Percentiles rank a stretch among this genome's conserved stretches.
phyloP scores from a whole-genome alignment of 2,113 vertebrate species.

The Brachypteracias leptosomus region DNA sequence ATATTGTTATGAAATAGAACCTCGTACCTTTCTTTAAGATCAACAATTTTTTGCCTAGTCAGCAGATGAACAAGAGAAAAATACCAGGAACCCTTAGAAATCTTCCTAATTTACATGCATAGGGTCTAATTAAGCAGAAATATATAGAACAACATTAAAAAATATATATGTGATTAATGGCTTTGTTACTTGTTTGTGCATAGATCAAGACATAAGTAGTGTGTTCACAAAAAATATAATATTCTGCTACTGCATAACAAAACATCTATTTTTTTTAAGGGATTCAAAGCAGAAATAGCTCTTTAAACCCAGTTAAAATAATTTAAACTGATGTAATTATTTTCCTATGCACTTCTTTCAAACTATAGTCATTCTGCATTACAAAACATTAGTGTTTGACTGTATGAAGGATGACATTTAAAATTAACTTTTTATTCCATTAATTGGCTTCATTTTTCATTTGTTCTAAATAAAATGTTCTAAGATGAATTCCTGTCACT shows the following conservation, averaged over 20 bases:
- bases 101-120: not conserved
- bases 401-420: not conserved
- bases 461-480: not conserved
- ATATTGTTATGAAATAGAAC: not conserved
- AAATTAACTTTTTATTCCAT: conserved; percentile 2
- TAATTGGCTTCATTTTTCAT: not conserved
- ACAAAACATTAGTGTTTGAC: not conserved
- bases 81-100: not conserved
- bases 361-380: not conserved
- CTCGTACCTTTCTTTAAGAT: not conserved
- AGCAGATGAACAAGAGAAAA: not conserved
- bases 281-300: not conserved
- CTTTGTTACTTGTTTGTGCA: not conserved
- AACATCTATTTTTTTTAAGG: not conserved
- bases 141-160: accelerated
- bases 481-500: not conserved
- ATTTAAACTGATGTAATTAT: not conserved
- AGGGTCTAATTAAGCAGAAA: not conserved
- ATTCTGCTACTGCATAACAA: not conserved
- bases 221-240: not conserved
- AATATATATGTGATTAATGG: not conserved
- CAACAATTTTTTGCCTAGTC: not conserved
- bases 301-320: not conserved
- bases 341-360: not conserved
- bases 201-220: not conserved